A percentile compares a stretch with the other conserved stretches of the same genome.
These are phyloP conservation scores for Cephus spinipes DNA, from an alignment of 2,888 invertebrate genomes.

Conservation along the genomic window DNA sequence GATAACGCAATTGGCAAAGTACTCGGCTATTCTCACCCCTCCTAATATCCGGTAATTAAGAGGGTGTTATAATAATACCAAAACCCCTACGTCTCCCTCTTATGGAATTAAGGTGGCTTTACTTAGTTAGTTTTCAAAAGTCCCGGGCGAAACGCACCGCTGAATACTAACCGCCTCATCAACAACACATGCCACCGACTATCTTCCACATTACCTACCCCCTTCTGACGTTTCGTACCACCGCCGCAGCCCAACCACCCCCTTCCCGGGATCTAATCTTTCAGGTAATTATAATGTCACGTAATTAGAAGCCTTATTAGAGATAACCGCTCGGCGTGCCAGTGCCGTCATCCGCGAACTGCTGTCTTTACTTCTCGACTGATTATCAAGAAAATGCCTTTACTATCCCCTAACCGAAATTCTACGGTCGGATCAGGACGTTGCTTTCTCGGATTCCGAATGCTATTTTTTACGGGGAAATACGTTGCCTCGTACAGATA, in stretches of 20 bases:
- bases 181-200: constrained; percentile 64
- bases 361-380: neutral
- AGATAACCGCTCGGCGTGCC: constrained; percentile 16
- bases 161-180: constrained; percentile 67
- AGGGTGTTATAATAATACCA: constrained; percentile 60
- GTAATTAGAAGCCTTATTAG: constrained; percentile 43
- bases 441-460: neutral
- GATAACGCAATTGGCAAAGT: constrained; percentile 19
- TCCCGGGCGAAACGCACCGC: constrained; percentile 57
- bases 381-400: neutral
- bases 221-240: constrained; percentile 10
- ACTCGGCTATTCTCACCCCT: constrained; percentile 40
- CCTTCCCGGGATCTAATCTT: constrained; percentile 50
- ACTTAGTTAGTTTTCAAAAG: constrained; percentile 64
- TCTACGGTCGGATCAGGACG: too few species aligned
- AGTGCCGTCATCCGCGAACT: neutral
- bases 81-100: constrained; percentile 58
- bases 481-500: neutral
- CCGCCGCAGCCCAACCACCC: constrained; percentile 19
- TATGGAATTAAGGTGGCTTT: constrained; percentile 64
- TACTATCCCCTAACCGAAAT: neutral
- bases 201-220: constrained; percentile 46
- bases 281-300: constrained; percentile 56
- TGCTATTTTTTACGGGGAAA: neutral
- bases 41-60: constrained; percentile 65